Percentiles rank a stretch among this genome's conserved stretches.
Evolutionary conservation across 64 coral and sea anemone genomes (phyloP).

Genomic region (Acropora yongei): DNA sequence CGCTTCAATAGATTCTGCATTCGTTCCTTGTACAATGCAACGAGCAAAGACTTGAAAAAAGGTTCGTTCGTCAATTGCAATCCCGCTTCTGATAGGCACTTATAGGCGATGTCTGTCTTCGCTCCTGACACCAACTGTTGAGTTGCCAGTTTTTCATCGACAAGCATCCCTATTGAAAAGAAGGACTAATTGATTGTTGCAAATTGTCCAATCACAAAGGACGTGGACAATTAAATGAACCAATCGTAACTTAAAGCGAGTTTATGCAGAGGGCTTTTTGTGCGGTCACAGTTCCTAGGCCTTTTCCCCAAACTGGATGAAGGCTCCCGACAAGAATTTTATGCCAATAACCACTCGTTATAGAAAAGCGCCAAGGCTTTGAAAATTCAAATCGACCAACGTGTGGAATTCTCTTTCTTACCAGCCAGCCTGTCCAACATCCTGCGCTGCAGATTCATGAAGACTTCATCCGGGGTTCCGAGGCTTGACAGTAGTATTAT

Average conservation of each 20-base stretch:
- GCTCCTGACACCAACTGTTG: conserved; percentile 81
- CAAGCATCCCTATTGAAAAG: conserved; percentile 75
- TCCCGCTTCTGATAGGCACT: conserved; percentile 62
- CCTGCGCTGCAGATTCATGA: conserved; percentile 66
- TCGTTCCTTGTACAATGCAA: conserved; percentile 84
- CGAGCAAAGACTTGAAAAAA: conserved; percentile 81
- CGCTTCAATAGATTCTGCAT: conserved; percentile 78
- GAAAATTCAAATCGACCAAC: too few species aligned
- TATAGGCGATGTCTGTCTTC: conserved; percentile 85
- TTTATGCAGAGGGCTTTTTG: too few species aligned
- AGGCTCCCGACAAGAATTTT: too few species aligned
- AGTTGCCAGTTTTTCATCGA: conserved; percentile 80
- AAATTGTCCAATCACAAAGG: too few species aligned
- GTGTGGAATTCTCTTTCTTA: not conserved
- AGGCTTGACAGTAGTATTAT: conserved; percentile 95
- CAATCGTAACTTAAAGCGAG: too few species aligned
- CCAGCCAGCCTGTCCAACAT: conserved; percentile 87
- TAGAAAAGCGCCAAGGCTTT: too few species aligned
- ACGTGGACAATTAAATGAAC: too few species aligned
- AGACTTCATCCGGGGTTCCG: conserved; percentile 85
- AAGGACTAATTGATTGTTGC: not conserved
- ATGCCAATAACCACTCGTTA: too few species aligned
- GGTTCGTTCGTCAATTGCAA: conserved; percentile 87
- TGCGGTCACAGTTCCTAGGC: too few species aligned
- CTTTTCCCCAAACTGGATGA: too few species aligned